Base-by-base conservation (phyloP, 2,888 invertebrate genomes). In the Alitta virens region DNA sequence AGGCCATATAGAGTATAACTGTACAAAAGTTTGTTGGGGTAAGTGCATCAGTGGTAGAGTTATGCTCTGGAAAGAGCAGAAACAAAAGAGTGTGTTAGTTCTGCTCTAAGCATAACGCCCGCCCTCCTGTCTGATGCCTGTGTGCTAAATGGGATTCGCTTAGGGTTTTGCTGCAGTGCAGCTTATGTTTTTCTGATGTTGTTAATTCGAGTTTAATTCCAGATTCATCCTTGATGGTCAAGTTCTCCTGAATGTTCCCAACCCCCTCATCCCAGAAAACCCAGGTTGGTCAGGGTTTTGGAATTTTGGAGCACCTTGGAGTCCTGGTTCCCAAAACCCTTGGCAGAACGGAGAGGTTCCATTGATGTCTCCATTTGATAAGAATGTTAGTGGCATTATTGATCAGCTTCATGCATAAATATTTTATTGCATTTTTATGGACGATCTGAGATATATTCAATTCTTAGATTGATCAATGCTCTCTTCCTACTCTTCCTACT, bases 271-370 rank as follows among this genome's bases (percentile, higher is more conserved):
- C 23, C 33, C 60, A 23, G 2, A 3, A 16, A 68, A 70, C 9
- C 76, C 78, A 1, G 64, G 64, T 1, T 69, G 65, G 16, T 63
- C 61, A 38, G 88, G 88, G 1, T 89, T 90, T 81, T 90, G 88
- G 88, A 83, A 87, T 55, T 79, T 85, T 53, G 88, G 88, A 1
- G 84, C 84, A 0, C 87, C 66, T 7, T 66, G 64, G 63, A 21
- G 27, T 24, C 43, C 43, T 1, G 9, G 16, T 40, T 21, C 2
- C 18, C 9, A 33, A 33, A 60, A 60, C 42, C 52, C 53, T 24
- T 60, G 60, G 60, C 26, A 23, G 1, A 40, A 40, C 16, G 53
- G 49, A n/a, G 14, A n/a, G 3, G 24, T 33, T 2, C 21, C 38
- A 9, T 16, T 40, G 9, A 49, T 60, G 53, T 40, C 56, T 5